Conservation (phyloP, 2,113 vertebrate genomes). For the Felis catus region F.catus_Fca126_mat1.0 CM031414.1:19942501-19943000, state of each 20-base stretch:
- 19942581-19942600: neutral
- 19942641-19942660: neutral
- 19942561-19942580: neutral
- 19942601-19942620: neutral
- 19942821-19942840: neutral
- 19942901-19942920: neutral
- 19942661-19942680: neutral
- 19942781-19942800: neutral
- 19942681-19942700: neutral
- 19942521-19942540: conserved; percentile 11
- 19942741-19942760: neutral
- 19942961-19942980: neutral
- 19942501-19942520: neutral
- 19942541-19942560: neutral
- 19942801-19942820: neutral
- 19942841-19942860: neutral
- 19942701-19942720: neutral
- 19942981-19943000: neutral
- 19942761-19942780: neutral
- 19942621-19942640: neutral
- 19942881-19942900: neutral
- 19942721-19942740: neutral
- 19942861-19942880: neutral
- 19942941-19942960: neutral
- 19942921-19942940: neutral